phyloP scores from a whole-genome alignment of 92 coral and sea anemone genomes.

The Parazoanthus swiftii region DNA sequence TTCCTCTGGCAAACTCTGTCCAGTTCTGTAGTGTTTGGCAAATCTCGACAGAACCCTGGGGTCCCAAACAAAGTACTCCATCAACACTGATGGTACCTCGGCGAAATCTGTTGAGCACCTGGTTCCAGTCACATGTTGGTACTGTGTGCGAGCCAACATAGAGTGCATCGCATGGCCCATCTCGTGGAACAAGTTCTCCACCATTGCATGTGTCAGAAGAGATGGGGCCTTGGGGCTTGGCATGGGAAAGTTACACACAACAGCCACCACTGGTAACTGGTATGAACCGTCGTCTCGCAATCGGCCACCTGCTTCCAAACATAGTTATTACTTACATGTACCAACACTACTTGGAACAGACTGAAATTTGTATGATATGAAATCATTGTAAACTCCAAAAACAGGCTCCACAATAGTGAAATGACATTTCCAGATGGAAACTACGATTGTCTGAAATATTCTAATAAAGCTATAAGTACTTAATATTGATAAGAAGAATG shows the following conservation, averaged over 20 bases:
- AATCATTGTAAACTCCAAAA: background rate
- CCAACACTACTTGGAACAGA: background rate
- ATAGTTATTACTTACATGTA: background rate
- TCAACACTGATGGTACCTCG: slow-evolving; percentile 93
- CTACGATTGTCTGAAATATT: too few relatives aligned
- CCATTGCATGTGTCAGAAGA: slow-evolving; percentile 87
- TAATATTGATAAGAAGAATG: too few relatives aligned
- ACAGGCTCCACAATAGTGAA: too few relatives aligned
- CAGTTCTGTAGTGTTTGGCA: slow-evolving; percentile 86
- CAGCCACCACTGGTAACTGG: slow-evolving; percentile 89
- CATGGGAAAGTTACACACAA: slow-evolving; percentile 92
- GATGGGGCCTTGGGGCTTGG: slow-evolving; percentile 75
- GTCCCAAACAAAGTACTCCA: slow-evolving; percentile 97
- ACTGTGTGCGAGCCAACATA: slow-evolving; percentile 95
- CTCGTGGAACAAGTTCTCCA: slow-evolving; percentile 95
- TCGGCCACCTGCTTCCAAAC: slow-evolving; percentile 73
- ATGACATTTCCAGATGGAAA: too few relatives aligned
- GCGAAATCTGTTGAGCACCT: slow-evolving; percentile 96
- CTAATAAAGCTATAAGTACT: too few relatives aligned
- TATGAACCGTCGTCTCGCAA: slow-evolving; percentile 79
- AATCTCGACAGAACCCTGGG: slow-evolving; percentile 72
- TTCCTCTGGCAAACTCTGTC: slow-evolving; percentile 87
- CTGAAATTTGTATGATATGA: too few relatives aligned
- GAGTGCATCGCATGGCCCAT: slow-evolving; percentile 99
- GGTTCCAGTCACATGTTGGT: slow-evolving; percentile 96